Evolutionary conservation across 2,113 vertebrate species (phyloP), one percentile per base, ranked within the genome.

Genomic region (Acrocephalus arundinaceus): DNA sequence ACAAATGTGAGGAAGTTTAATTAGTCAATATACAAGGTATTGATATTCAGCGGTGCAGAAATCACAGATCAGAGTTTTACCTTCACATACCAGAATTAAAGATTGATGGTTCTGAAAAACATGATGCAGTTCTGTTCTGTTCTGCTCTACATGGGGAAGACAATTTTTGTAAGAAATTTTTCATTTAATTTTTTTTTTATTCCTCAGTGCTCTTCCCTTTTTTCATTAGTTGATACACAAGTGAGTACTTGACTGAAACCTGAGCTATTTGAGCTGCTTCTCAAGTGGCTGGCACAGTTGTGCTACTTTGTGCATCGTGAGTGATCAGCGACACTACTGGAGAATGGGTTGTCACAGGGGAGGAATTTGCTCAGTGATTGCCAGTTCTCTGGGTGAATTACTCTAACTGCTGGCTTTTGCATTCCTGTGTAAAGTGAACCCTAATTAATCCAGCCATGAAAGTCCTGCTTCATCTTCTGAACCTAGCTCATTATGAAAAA

Each of bases 401-500:
- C 75, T 74, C 46, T 58, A 33, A 82, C n/a, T 57, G 57, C 33
- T 86, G 59, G 59, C 68, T 95, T 80, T 65, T n/a, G 8, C n/a
- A 28, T 52, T 63, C 43, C 76, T 21, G 2, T 66, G 46, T 41
- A 93, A 84, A 77, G 55, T 63, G 82, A 90, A 52, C 65, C 37
- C 59, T 80, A 93, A 83, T 90, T 96, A 91, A 91, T 95, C 43
- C 75, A 86, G 72, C 76, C 84, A 0, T 43, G 65, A 90, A 90
- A 88, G 78, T 74, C 7, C 2, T 67, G 59, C 45, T 88, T 90
- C 67, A 55, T 93, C 52, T 88, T 86, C 79, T 91, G 65, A 94
- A 92, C 91, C n/a, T 23, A 71, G 48, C 65, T 86, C 57, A 78
- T 93, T 90, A 85, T 65, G 52, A 90, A 78, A 93, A 93, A 77